Conservation (phyloP, 2,797 vertebrate species). For the Acrossocheilus fasciatus region DNA sequence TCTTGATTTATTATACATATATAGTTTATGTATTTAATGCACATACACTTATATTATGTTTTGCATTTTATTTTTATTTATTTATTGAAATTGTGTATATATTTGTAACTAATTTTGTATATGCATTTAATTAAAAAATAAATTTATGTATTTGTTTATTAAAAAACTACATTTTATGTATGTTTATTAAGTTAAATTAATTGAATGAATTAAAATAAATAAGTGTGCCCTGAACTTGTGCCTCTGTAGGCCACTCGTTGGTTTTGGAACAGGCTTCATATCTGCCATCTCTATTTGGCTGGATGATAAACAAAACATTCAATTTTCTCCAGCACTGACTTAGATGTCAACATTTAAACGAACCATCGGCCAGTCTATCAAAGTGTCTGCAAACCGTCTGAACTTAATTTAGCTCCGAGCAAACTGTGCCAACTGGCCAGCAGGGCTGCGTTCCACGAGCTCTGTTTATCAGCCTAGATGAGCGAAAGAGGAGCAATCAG, state of each 20-base stretch:
- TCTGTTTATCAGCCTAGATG: conserved; percentile 45
- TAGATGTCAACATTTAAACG: conserved; percentile 4
- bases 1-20: background rate
- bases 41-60: no score
- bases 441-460: background rate
- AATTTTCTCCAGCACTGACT: background rate
- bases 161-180: background rate
- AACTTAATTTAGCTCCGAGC: conserved; percentile 13
- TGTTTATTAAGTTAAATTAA: background rate
- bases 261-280: background rate
- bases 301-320: background rate
- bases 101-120: background rate
- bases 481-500: conserved; percentile 34
- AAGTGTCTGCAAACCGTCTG: conserved; percentile 31
- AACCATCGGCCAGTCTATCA: conserved; percentile 10
- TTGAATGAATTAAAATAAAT: background rate
- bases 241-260: background rate
- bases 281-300: background rate
- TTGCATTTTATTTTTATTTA: no score
- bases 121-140: background rate
- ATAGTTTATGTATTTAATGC: no score
- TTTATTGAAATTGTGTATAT: background rate
- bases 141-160: no score
- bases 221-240: background rate
- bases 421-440: conserved; percentile 26